Percentiles rank a stretch among this genome's conserved stretches.
Conservation (phyloP, 2,797 vertebrate species). For the Anguilla megastoma region DNA sequence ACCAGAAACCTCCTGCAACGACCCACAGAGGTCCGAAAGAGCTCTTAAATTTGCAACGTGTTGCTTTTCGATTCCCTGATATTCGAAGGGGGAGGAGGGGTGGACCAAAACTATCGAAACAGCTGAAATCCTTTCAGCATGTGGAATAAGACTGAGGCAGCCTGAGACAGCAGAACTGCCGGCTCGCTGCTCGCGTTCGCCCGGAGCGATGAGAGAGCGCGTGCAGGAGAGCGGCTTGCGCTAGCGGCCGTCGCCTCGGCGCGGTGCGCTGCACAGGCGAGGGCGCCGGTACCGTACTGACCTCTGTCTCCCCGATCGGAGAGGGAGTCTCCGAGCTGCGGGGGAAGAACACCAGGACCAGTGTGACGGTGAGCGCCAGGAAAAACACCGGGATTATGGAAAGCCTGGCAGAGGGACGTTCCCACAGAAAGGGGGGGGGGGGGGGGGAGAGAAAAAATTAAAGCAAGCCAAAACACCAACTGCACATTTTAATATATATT, state of each 20-base stretch:
- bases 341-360: constrained; percentile 79
- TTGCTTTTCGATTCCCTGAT: constrained; percentile 16
- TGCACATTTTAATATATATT: background rate
- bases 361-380: constrained; percentile 73
- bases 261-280: background rate
- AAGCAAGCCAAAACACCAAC: background rate
- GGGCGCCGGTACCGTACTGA: constrained; percentile 54
- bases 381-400: constrained; percentile 73
- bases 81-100: background rate
- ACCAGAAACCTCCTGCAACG: constrained; percentile 5
- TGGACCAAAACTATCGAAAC: background rate
- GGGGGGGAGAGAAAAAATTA: background rate
- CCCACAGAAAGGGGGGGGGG: background rate
- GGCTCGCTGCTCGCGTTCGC: background rate
- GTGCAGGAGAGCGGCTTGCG: background rate
- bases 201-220: background rate
- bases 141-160: background rate
- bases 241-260: too few relatives aligned
- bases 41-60: constrained; percentile 5
- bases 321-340: constrained; percentile 71
- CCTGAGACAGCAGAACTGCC: background rate
- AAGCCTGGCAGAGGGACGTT: constrained; percentile 65
- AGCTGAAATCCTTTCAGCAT: background rate
- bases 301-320: constrained; percentile 73
- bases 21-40: background rate